Evolutionary conservation across 2,888 invertebrate genomes (phyloP).

Genomic region (Ferrisia virgata): DNA sequence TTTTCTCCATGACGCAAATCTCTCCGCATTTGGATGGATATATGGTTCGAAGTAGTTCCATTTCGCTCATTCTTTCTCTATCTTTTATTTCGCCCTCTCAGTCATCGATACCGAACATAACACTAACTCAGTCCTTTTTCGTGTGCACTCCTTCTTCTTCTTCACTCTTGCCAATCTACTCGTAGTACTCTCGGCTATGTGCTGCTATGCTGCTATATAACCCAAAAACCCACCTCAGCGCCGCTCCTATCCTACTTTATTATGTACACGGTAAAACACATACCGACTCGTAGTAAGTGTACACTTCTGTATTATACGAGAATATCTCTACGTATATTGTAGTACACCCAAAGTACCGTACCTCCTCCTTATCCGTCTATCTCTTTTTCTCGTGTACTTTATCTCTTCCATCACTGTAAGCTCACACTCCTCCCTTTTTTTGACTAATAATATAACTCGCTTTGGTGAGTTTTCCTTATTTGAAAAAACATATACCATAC

Average conservation of each 20-base stretch:
- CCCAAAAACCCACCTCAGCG: not conserved
- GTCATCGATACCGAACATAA: slow-evolving; percentile 45
- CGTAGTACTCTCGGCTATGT: not conserved
- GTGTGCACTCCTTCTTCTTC: not conserved
- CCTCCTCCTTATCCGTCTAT: not conserved
- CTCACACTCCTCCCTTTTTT: not conserved
- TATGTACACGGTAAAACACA: slow-evolving; percentile 45
- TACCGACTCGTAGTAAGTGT: slow-evolving; percentile 24
- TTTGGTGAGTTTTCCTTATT: slow-evolving; percentile 43
- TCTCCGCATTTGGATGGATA: slow-evolving; percentile 46
- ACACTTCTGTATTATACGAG: not conserved
- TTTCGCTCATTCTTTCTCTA: slow-evolving; percentile 36
- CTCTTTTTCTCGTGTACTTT: not conserved
- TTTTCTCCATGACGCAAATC: slow-evolving; percentile 40
- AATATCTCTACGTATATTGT: not conserved
- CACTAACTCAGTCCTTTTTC: slow-evolving; percentile 45
- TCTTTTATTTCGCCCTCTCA: slow-evolving; percentile 39
- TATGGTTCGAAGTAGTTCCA: slow-evolving; percentile 42
- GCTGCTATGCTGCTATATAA: not conserved
- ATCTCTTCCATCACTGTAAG: not conserved
- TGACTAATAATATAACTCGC: slow-evolving; percentile 43
- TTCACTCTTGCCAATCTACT: not conserved
- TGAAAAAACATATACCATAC: slow-evolving; percentile 5
- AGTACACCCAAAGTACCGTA: not conserved
- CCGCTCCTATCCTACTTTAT: slow-evolving; percentile 15